phyloP scores from a whole-genome alignment of 2,113 vertebrate genomes.

The cat (Felis catus) region DNA sequence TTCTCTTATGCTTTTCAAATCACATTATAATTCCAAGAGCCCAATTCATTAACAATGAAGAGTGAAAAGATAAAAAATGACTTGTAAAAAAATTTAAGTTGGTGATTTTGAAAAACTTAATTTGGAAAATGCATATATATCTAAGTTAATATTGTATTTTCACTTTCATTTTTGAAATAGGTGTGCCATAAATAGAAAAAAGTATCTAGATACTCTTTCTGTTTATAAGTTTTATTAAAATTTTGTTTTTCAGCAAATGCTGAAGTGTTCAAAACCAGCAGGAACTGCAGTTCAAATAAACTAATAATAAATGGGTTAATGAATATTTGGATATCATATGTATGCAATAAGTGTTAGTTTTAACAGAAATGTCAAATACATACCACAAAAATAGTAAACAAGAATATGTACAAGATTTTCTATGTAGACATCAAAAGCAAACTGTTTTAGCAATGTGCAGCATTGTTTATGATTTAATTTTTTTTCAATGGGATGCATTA shows the following conservation, averaged over 20 bases:
- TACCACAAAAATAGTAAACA: not conserved
- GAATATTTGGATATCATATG: not conserved
- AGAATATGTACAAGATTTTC: not conserved
- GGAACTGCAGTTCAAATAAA: not conserved
- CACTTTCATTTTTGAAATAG: slow-evolving; percentile 56
- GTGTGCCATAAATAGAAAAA: not conserved
- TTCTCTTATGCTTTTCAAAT: not conserved
- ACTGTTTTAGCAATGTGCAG: not conserved
- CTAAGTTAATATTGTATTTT: not conserved
- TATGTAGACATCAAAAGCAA: not conserved
- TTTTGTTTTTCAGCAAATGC: not conserved
- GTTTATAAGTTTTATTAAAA: not conserved
- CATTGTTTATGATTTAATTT: not conserved
- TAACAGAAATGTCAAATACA: not conserved
- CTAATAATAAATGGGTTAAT: not conserved
- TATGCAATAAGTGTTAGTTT: not conserved
- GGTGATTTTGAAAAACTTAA: not conserved
- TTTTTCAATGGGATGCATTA: not conserved
- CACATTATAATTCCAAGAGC: not conserved
- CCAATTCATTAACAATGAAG: not conserved
- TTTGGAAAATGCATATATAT: not conserved
- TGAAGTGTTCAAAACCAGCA: not conserved
- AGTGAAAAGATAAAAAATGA: slow-evolving; percentile 4
- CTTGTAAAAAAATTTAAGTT: not conserved
- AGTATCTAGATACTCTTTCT: not conserved